Base-by-base conservation (phyloP, 2,797 vertebrate species). In the Labroides dimidiatus region DNA sequence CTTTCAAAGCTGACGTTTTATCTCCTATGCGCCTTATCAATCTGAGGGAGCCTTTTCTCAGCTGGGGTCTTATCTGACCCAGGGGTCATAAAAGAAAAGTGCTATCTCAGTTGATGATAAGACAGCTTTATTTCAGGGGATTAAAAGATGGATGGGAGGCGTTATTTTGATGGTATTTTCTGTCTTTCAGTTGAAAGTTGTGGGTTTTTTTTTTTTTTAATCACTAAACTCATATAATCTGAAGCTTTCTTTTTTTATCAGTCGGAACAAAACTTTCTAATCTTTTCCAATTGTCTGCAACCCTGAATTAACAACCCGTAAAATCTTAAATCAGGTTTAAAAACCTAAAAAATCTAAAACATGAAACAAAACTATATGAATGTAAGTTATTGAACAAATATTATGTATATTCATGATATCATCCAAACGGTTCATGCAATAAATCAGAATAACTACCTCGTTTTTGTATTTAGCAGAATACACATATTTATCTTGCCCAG, bases 11-110 rank as follows among this genome's bases (percentile, higher is more conserved):
- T 50, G 45, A 11, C 42, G 51, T 30, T 79, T 72, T 69, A 67
- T 82, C 67, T 76, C 41, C 42, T 55, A 12, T 60, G 42, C 13
- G 67, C 44, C 76, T 78, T 64, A 64, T 84, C 77, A 62, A n/a
- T 47, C 41, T 21, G 36, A 72, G 30, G 53, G 27, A 47, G 20
- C 48, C 21, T 60, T 54, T 17, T 51, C 49, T 53, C 64, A 44
- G 11, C 27, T 48, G 33, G 12, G 12, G 23, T 59, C 70, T 69
- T 61, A 70, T 86, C 80, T 69, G 72, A 65, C 61, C 36, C 33
- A 3, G 16, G 41, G 58, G 68, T 65, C 53, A 41, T 64, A 52
- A 75, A 86, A 67, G 49, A 20, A 75, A 78, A 72, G 41, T 33
- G 39, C 43, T 36, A 21, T 64, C 69, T 61, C 24, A 14, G 43